Percentiles rank a stretch among this genome's conserved stretches.
phyloP scores from a whole-genome alignment of 2,888 invertebrate species.

The Camponotus fellah region DNA sequence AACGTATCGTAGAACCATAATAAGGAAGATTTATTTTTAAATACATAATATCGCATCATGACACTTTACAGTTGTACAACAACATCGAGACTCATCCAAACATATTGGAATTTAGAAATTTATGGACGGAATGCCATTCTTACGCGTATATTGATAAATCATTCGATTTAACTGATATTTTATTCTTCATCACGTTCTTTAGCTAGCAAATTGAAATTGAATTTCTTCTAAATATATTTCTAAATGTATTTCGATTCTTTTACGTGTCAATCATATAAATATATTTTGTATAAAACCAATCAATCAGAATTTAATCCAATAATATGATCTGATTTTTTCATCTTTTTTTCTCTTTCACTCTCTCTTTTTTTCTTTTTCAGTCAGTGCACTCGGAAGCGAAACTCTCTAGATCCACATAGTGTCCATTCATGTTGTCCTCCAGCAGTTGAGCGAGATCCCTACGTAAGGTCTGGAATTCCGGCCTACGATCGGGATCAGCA shows the following conservation, averaged over 20 bases:
- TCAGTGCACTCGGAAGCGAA: conserved; percentile 89
- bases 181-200: neutral
- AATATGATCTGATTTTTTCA: too few species aligned
- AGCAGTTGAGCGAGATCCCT: conserved; percentile 88
- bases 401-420: conserved; percentile 90
- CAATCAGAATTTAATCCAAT: neutral
- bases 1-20: conserved; percentile 9
- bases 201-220: neutral
- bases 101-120: conserved; percentile 14
- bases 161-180: conserved; percentile 16
- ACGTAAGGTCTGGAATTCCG: conserved; percentile 90
- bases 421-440: conserved; percentile 89
- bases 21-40: neutral
- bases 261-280: neutral
- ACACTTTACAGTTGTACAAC: neutral
- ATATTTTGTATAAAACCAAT: neutral
- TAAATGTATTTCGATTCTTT: conserved; percentile 7
- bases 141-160: neutral
- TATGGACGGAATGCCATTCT: conserved; percentile 56
- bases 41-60: neutral
- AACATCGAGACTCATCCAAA: neutral
- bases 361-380: conserved; percentile 64
- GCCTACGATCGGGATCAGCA: conserved; percentile 91
- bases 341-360: neutral
- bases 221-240: neutral